phyloP scores from a whole-genome alignment of 2,888 invertebrate species.

The Morinoia aosen region DNA sequence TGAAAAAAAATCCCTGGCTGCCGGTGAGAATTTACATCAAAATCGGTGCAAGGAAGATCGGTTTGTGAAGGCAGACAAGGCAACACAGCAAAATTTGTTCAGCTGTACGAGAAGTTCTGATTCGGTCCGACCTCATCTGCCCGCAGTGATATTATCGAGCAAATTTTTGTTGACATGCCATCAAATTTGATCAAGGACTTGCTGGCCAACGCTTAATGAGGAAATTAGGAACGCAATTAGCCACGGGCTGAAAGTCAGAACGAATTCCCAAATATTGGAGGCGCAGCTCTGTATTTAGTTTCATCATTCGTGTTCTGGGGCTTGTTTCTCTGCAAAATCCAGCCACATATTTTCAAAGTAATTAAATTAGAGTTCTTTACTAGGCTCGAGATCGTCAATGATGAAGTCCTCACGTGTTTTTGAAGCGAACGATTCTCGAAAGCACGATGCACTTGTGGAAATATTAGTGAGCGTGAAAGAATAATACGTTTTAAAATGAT shows the following conservation, averaged over 20 bases:
- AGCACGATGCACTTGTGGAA: too few species aligned
- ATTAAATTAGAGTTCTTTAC: background rate
- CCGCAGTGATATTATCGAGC: background rate
- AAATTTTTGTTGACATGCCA: background rate
- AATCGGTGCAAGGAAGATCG: background rate
- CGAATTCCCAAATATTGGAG: background rate
- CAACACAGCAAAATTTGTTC: background rate
- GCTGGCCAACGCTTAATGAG: background rate
- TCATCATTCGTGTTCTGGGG: background rate
- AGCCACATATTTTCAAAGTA: background rate
- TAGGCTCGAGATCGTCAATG: background rate
- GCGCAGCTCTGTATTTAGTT: background rate
- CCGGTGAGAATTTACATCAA: background rate
- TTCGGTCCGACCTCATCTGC: background rate
- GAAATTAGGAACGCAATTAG: background rate
- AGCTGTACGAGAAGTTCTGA: background rate
- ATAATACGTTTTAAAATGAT: too few species aligned
- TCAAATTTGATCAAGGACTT: background rate
- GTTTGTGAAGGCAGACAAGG: background rate
- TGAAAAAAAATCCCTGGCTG: background rate
- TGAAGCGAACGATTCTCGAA: too few species aligned
- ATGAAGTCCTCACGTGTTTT: background rate
- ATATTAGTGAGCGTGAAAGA: too few species aligned
- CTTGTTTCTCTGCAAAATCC: background rate
- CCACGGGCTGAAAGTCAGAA: background rate